A percentile compares a stretch with the other conserved stretches of the same genome.
phyloP scores from a whole-genome alignment of 2,888 invertebrate species.

The Leptarthrus brevirostris region DNA sequence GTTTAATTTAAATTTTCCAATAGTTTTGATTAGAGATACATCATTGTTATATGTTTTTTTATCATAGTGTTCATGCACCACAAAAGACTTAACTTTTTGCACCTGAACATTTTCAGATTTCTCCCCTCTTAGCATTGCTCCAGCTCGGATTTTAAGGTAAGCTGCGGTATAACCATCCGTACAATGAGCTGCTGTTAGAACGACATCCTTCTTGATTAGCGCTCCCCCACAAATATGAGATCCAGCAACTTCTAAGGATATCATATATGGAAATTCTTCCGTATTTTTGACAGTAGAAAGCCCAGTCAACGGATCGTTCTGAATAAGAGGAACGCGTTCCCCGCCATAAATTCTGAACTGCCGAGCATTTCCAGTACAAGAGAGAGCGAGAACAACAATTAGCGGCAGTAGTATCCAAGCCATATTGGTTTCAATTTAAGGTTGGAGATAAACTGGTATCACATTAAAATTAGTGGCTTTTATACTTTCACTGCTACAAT shows the following conservation, averaged over 20 bases:
- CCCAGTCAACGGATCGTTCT: background rate
- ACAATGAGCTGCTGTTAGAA: constrained; percentile 1
- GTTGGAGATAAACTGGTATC: no score
- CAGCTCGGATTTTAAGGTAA: background rate
- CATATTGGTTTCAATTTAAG: no score
- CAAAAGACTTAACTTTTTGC: background rate
- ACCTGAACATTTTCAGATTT: background rate
- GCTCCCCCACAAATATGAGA: background rate
- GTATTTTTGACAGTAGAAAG: background rate
- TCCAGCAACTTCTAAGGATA: background rate
- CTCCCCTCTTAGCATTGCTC: background rate
- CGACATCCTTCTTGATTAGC: background rate
- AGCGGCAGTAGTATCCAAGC: no score
- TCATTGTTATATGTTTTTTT: background rate
- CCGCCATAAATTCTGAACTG: background rate
- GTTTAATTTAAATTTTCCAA: background rate
- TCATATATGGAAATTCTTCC: background rate
- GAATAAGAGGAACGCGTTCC: background rate
- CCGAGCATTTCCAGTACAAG: background rate
- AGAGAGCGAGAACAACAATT: background rate
- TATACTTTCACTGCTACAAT: no score
- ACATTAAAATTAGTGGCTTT: no score
- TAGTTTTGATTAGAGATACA: background rate
- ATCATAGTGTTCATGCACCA: background rate
- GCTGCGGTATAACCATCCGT: background rate